Conservation (phyloP, 2,888 invertebrate species). For the Tanaodytes sp. region DNA sequence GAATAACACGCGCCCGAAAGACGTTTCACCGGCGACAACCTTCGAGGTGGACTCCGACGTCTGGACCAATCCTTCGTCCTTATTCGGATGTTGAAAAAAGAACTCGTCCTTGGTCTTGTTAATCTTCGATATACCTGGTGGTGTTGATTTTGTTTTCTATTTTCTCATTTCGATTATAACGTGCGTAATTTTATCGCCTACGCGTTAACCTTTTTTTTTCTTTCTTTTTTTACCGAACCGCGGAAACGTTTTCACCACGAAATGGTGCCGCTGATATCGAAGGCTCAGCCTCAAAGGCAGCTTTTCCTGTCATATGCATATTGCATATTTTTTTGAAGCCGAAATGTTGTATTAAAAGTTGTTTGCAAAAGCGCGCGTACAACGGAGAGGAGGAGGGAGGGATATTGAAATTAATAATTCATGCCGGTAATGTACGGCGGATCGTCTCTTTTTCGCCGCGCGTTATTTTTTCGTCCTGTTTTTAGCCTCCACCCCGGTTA, state of each 20-base stretch:
- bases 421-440: constrained; percentile 27
- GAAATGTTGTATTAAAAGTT: constrained; percentile 39
- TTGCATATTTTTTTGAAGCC: constrained; percentile 30
- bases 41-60: constrained; percentile 32
- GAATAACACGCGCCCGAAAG: background rate
- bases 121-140: no score
- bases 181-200: no score
- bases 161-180: no score
- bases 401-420: constrained; percentile 41
- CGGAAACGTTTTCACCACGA: constrained; percentile 29
- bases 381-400: no score
- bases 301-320: constrained; percentile 37
- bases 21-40: background rate
- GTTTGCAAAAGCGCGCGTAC: constrained; percentile 33
- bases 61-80: no score
- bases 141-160: no score
- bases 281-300: constrained; percentile 33
- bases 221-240: no score
- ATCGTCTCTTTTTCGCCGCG: constrained; percentile 3
- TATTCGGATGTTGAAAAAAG: no score
- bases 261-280: constrained; percentile 39
- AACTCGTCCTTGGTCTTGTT: no score
- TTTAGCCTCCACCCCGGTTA: background rate
- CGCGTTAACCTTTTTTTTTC: no score
- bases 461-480: no score